phyloP scores from a whole-genome alignment of 2,888 invertebrate species.

The Sepioteuthis lessoniana region DNA sequence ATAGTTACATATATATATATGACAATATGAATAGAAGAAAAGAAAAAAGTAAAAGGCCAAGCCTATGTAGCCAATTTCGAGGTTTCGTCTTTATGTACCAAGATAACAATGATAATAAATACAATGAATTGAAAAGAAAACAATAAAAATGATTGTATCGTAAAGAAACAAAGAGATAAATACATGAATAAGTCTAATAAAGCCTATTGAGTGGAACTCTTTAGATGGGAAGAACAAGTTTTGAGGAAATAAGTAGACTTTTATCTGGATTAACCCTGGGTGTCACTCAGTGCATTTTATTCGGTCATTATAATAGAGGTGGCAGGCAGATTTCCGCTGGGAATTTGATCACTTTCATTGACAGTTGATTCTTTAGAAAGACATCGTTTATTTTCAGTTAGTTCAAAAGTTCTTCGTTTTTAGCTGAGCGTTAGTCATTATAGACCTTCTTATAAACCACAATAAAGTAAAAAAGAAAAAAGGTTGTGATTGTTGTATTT shows the following conservation, averaged over 20 bases:
- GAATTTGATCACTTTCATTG: background rate
- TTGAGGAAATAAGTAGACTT: background rate
- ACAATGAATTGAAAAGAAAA: background rate
- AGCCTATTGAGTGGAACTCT: background rate
- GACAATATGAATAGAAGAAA: background rate
- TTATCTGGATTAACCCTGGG: background rate
- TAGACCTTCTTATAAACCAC: background rate
- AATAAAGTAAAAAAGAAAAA: no score
- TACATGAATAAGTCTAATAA: background rate
- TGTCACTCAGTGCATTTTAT: background rate
- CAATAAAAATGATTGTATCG: background rate
- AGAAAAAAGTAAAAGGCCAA: background rate
- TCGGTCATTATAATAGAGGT: background rate
- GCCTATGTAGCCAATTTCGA: background rate
- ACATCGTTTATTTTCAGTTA: background rate
- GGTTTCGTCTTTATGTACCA: background rate
- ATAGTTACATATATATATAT: background rate
- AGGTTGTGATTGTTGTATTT: no score
- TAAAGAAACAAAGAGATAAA: background rate
- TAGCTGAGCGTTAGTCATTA: background rate
- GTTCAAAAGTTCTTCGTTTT: background rate
- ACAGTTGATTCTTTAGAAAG: background rate
- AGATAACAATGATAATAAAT: background rate
- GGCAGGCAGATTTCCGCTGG: background rate
- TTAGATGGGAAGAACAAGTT: background rate